Conservation (phyloP, 2,113 vertebrate genomes). For the Serinus canaria region DNA sequence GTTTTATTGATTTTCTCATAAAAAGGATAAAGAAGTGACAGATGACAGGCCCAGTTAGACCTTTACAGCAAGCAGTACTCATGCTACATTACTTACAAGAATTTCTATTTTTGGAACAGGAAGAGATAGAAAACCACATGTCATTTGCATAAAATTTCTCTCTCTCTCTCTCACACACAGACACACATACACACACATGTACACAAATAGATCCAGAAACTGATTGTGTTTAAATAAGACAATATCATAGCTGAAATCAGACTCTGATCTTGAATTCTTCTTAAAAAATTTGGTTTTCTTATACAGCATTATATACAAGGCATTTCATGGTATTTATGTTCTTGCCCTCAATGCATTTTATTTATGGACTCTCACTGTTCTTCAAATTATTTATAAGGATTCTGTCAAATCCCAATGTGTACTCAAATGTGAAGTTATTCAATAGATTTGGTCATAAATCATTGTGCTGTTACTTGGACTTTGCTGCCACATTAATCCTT, state of each 20-base stretch:
- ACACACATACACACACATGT: neutral
- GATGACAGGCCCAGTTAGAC: neutral
- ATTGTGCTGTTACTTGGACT: neutral
- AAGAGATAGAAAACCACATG: neutral
- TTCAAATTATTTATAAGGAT: neutral
- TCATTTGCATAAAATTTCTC: neutral
- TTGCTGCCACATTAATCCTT: neutral
- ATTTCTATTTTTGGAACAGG: constrained; percentile 14
- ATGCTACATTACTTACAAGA: neutral
- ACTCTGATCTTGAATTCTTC: neutral
- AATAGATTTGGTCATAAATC: neutral
- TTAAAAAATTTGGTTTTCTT: neutral
- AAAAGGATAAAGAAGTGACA: constrained; percentile 34
- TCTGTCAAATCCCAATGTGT: neutral
- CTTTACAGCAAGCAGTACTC: neutral
- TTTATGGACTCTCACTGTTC: neutral
- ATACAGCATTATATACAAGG: neutral
- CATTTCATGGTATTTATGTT: neutral
- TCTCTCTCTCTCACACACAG: neutral
- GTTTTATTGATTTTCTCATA: constrained; percentile 33
- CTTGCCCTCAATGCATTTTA: neutral
- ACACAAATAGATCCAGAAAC: neutral
- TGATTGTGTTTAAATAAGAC: neutral
- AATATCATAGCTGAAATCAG: neutral
- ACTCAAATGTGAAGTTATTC: neutral